Base-by-base conservation (phyloP, 2,888 invertebrate genomes). In the Strigamia maritima region DNA sequence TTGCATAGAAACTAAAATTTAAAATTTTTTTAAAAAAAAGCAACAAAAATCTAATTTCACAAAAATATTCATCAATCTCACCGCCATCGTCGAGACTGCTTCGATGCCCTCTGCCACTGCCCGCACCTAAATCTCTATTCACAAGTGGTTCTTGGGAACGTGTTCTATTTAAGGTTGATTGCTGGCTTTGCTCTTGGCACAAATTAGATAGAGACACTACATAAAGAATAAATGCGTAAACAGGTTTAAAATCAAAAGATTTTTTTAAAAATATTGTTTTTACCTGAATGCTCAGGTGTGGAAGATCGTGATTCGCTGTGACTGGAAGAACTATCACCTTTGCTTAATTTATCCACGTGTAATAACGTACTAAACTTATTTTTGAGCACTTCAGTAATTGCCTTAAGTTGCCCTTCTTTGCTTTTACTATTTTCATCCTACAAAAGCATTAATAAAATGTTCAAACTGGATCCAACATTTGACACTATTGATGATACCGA, bases 21-120 rank as follows among this genome's bases (percentile, higher is more conserved):
- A 14, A 14, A 49, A 49, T n/a, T n/a, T n/a, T 49, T 49, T 49
- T 49, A 22, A 24, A 26, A 24, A 24, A 76, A 44, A 35, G n/a
- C 16, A 80, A 40, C 40, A 76, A 3, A n/a, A 3, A 60, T 75
- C 38, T 76, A 75, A 3, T 1, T 7, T 19, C 19, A n/a, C 19
- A 19, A 19, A 49, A 16, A n/a, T n/a, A 19, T 49, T 16, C 19
- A 49, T 49, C 49, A 49, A 16, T n/a, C 49, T 16, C n/a, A 81
- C 81, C 80, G 24, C 80, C 80, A 70, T 77, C 80, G 22, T 81
- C 80, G 24, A 65, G 65, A 65, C 65, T 65, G 14, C 65, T 26
- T 65, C 65, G 65, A 65, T 65, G 65, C 24, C 24, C 65, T 10
- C 16, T 65, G 26, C 49, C 3, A 49, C 16, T 49, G 16, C n/a